A percentile compares a stretch with the other conserved stretches of the same genome.
Conservation (phyloP, 2,888 invertebrate genomes). For the Magallana nippona region DNA sequence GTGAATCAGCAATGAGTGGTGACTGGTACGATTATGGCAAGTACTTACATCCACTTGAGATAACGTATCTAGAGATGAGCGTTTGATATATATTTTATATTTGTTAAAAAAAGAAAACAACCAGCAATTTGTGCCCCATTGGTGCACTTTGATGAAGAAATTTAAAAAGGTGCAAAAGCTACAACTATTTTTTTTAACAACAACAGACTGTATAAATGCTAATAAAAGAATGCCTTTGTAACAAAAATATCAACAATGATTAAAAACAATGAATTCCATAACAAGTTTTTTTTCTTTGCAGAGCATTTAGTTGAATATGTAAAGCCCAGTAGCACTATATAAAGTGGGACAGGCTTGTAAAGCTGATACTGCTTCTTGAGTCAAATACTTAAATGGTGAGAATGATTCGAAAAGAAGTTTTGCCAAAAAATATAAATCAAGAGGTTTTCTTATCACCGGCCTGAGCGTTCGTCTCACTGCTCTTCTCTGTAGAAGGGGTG, state of each 20-base stretch:
- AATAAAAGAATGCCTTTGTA: slow-evolving; percentile 26
- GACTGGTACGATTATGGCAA: background rate
- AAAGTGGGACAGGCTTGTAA: slow-evolving; percentile 16
- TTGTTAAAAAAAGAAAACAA: background rate
- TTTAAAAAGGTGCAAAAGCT: slow-evolving; percentile 20
- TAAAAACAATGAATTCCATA: background rate
- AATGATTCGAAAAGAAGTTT: background rate
- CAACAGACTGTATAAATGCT: slow-evolving; percentile 29
- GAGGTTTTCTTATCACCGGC: slow-evolving; percentile 10
- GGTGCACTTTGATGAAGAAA: background rate
- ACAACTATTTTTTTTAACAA: slow-evolving; percentile 5
- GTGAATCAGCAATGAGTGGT: too few relatives aligned
- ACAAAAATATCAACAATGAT: slow-evolving; percentile 31
- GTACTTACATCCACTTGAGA: background rate
- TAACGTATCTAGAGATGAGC: background rate
- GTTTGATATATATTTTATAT: background rate
- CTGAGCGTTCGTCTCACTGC: background rate
- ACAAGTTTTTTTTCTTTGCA: slow-evolving; percentile 3
- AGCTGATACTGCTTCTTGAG: background rate
- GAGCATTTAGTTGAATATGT: background rate
- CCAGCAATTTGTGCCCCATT: background rate
- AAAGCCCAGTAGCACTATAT: slow-evolving; percentile 1
- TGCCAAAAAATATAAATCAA: background rate
- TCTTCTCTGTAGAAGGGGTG: background rate
- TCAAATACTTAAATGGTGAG: background rate